These are phyloP conservation scores for Limnephilus lunatus DNA, from an alignment of 2,888 invertebrate genomes.

Conservation along the genomic window DNA sequence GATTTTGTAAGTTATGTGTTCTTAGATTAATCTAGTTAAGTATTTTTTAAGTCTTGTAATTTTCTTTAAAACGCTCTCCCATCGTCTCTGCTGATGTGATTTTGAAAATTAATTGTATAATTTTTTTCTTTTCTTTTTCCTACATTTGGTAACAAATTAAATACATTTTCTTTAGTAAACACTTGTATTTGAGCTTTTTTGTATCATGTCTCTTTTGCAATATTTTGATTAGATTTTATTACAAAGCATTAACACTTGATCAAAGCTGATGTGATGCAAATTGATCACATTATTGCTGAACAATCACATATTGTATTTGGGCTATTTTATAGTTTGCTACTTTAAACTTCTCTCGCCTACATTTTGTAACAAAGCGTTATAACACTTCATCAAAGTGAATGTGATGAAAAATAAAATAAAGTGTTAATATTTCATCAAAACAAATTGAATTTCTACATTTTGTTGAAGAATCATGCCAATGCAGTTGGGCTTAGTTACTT, in stretches of 20 bases:
- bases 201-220: background rate
- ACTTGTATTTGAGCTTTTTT: background rate
- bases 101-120: background rate
- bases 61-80: background rate
- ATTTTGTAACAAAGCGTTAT: too few relatives aligned
- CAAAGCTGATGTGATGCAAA: background rate
- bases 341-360: too few relatives aligned
- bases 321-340: too few relatives aligned
- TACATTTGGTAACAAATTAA: background rate
- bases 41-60: background rate
- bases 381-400: too few relatives aligned
- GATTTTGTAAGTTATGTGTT: background rate
- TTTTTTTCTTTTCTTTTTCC: background rate
- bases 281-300: background rate
- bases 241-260: background rate
- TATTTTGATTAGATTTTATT: background rate
- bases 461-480: too few relatives aligned
- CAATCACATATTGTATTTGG: too few relatives aligned
- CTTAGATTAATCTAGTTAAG: background rate
- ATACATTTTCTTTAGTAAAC: background rate
- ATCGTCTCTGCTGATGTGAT: background rate
- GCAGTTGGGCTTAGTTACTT: too few relatives aligned
- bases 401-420: too few relatives aligned
- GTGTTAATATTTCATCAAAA: too few relatives aligned
- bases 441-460: too few relatives aligned